Percentiles rank a stretch among this genome's conserved stretches.
Evolutionary conservation across 23 tunicate species (phyloP).

Genomic region (Trididemnum clinides): DNA sequence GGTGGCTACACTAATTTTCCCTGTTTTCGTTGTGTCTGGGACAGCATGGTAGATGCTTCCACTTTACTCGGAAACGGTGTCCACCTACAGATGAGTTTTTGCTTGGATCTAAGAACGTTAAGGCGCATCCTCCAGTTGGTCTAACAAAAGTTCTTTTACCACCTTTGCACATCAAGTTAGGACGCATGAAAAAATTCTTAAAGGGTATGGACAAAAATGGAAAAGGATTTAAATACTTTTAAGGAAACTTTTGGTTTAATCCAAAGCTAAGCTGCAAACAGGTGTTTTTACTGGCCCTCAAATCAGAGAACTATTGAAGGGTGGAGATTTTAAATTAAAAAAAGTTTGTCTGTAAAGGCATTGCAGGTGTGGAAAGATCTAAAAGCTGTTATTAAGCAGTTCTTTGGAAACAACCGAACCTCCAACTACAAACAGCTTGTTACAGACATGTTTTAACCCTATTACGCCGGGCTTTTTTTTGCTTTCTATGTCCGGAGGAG

Average conservation of each 20-base stretch:
- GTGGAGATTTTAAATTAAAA: constrained; percentile 21
- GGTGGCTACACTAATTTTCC: constrained; percentile 13
- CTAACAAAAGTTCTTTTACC: constrained; percentile 4
- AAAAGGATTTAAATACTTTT: constrained; percentile 17
- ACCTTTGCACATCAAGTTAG: constrained; percentile 14
- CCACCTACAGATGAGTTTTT: not conserved
- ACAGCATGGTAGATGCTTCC: constrained; percentile 1
- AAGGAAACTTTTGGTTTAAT: not conserved
- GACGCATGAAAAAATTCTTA: constrained; percentile 22
- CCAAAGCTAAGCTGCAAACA: not conserved
- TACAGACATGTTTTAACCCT: constrained; percentile 33
- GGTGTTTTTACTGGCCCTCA: constrained; percentile 23
- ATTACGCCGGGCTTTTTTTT: no score
- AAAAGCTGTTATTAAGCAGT: constrained; percentile 9
- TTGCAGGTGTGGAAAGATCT: no score
- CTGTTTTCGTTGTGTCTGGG: not conserved
- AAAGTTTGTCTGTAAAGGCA: constrained; percentile 14
- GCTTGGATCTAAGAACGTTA: constrained; percentile 7
- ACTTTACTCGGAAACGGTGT: not conserved
- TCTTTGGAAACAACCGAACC: constrained; percentile 25
- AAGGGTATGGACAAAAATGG: constrained; percentile 9
- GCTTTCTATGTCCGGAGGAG: no score
- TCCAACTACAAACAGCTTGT: constrained; percentile 2
- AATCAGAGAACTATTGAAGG: constrained; percentile 17
- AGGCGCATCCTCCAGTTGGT: constrained; percentile 18